Conservation (phyloP, 2,888 invertebrate species). For the Harmothoe impar region DNA sequence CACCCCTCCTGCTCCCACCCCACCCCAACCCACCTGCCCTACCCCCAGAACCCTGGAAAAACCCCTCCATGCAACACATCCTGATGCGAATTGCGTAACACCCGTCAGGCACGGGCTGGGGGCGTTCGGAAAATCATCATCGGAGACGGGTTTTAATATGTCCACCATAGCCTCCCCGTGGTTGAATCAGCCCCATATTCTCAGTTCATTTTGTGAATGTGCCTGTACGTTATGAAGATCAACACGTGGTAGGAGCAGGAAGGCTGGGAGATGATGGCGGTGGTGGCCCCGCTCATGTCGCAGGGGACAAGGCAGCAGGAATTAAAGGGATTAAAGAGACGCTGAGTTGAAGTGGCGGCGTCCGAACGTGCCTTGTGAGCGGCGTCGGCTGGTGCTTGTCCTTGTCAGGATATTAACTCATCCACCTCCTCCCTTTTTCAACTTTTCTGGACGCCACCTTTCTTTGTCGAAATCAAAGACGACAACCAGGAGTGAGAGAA, state of each 20-base stretch:
- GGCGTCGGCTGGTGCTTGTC: constrained; percentile 23
- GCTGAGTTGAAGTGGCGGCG: constrained; percentile 10
- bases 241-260: not conserved
- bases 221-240: not conserved
- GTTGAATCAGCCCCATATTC: too few species aligned
- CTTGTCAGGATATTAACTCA: constrained; percentile 51
- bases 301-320: not conserved
- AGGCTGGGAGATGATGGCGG: not conserved
- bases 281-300: not conserved
- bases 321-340: constrained; percentile 10
- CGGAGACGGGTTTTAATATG: not conserved
- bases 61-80: constrained; percentile 58
- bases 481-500: not conserved
- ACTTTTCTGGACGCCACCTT: constrained; percentile 5
- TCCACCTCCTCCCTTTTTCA: constrained; percentile 9
- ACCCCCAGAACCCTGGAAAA: constrained; percentile 60
- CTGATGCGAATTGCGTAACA: constrained; percentile 59
- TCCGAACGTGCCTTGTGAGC: constrained; percentile 37
- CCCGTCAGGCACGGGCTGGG: not conserved
- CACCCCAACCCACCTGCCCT: not conserved
- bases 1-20: not conserved
- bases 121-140: not conserved
- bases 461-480: not conserved
- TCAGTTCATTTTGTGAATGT: not conserved
- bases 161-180: too few species aligned